Evolutionary conservation across 2,888 invertebrate species (phyloP), one percentile per base, ranked within the genome.

Genomic region (Agriopis leucophaearia): DNA sequence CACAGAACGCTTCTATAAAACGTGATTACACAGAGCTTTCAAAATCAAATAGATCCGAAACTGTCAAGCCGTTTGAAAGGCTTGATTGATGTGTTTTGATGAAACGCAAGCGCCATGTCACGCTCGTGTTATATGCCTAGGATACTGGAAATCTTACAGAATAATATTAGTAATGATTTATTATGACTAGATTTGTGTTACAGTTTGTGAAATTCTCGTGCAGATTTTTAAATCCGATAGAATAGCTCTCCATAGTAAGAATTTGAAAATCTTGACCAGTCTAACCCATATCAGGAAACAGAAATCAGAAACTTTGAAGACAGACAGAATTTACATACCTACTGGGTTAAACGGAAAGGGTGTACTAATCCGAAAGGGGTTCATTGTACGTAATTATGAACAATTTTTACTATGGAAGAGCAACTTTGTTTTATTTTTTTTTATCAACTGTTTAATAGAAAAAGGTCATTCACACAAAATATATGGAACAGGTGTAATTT

Each of bases 81-180:
- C 27, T 59, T 68, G 63, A 68, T 68, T 44, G 50, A 68, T 63
- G 63, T 58, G 57, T 58, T 67, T 63, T 67, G 54, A 54, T 58
- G 54, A 42, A 57, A 57, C 35, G 51, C 45, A 45, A 45, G 16
- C 45, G 57, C 51, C 18, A 40, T 16, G 62, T 62, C 66, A 62
- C 35, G 66, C 10, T 38, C 52, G 36, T 63, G 57, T 58, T 67
- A 63, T 58, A 67, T 59, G 44, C 54, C 54, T 58, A 66, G 62
- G 56, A 36, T 44, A 61, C 35, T n/a, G 38, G 13, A 50, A 51
- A 60, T 42, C 51, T 42, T 44, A 40, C 59, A 8, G 51, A 50
- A 59, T 59, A 42, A 59, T 59, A 50, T 59, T 51, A 8, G 16
- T 50, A 40, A 42, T 50, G 59, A 59, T 59, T 59, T 59, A 59